Conservation (phyloP, 1,140 invertebrate genomes). For the Tetramorium parvispinum region DNA sequence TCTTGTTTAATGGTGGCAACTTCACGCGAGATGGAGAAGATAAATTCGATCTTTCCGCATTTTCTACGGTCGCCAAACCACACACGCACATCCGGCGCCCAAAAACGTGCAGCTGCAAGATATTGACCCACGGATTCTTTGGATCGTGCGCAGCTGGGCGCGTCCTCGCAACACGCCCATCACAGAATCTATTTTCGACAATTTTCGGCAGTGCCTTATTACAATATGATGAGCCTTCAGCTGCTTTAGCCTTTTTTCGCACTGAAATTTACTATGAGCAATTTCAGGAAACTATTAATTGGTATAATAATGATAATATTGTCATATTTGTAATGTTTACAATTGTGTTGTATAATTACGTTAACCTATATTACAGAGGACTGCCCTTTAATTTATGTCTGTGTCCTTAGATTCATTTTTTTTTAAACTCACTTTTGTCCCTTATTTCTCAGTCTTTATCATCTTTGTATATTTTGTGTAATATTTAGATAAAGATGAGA, state of each 20-base stretch:
- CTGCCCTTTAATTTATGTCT: no score
- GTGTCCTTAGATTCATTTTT: no score
- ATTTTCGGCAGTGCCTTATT: constrained; percentile 1
- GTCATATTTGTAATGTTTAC: no score
- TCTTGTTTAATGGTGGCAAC: constrained; percentile 6
- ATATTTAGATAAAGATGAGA: no score
- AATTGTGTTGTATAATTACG: no score
- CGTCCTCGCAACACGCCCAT: constrained; percentile 28
- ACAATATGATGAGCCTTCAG: neutral
- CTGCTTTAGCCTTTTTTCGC: neutral
- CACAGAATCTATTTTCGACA: constrained; percentile 33
- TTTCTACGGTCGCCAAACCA: constrained; percentile 16
- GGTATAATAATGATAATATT: neutral
- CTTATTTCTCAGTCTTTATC: no score
- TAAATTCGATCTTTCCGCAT: constrained; percentile 49
- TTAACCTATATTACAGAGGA: no score
- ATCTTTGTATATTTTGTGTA: no score
- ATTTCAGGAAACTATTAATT: neutral
- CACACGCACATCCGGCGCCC: neutral
- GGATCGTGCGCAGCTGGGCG: constrained; percentile 45
- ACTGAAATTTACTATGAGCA: no score
- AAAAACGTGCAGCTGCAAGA: constrained; percentile 40
- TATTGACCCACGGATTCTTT: constrained; percentile 45
- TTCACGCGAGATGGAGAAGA: constrained; percentile 10
- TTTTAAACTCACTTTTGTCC: no score